phyloP scores from a whole-genome alignment of 2,888 invertebrate genomes.

The Oligia fasciuncula region DNA sequence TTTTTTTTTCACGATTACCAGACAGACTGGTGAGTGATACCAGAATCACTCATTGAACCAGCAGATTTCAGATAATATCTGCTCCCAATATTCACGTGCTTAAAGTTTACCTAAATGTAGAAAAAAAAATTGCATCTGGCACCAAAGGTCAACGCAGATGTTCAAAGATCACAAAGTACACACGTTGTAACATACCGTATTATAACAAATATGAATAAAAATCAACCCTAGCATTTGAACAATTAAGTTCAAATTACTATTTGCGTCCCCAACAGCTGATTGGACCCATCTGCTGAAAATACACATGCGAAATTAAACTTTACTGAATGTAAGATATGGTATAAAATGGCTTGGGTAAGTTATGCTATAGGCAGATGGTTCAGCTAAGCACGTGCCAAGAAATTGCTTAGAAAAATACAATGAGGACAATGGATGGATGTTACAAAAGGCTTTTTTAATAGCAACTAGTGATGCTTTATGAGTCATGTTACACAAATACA shows the following conservation, averaged over 20 bases:
- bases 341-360: neutral
- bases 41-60: too few species aligned
- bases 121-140: constrained; percentile 61
- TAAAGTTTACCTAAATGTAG: constrained; percentile 11
- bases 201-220: constrained; percentile 50
- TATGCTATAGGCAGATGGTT: constrained; percentile 52
- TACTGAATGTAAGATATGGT: rapidly evolving
- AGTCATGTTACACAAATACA: constrained; percentile 31
- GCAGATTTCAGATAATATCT: constrained; percentile 13
- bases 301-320: constrained; percentile 11
- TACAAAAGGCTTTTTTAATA: constrained; percentile 56
- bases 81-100: constrained; percentile 50
- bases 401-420: constrained; percentile 58
- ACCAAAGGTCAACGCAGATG: constrained; percentile 68
- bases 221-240: neutral
- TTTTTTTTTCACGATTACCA: neutral
- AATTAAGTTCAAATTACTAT: constrained; percentile 49
- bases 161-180: constrained; percentile 43
- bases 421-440: constrained; percentile 53
- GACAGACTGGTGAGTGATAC: neutral
- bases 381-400: constrained; percentile 60
- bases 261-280: constrained; percentile 56
- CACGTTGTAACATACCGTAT: constrained; percentile 41
- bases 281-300: constrained; percentile 38
- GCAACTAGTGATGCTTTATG: constrained; percentile 24